These are phyloP conservation scores for Atrichornis clamosus DNA, from an alignment of 2,113 vertebrate species.

Conservation along the genomic window DNA sequence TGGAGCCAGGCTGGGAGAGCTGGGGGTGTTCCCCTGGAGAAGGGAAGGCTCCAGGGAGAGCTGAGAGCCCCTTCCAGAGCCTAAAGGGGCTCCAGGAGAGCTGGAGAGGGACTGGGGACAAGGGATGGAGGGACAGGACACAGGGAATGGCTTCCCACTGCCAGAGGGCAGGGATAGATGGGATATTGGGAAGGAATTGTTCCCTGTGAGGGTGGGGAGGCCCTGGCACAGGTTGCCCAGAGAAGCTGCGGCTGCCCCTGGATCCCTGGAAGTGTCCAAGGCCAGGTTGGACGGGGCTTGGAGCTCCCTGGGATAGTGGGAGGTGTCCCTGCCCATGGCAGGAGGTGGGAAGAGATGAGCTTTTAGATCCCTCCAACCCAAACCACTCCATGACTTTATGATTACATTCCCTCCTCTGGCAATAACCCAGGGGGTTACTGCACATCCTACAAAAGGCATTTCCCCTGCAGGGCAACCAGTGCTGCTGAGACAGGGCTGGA, in stretches of 20 bases:
- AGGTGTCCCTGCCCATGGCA: background rate
- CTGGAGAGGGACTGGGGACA: too few relatives aligned
- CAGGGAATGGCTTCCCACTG: background rate
- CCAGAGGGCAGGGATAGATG: background rate
- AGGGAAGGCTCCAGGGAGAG: too few relatives aligned
- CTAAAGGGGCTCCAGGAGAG: too few relatives aligned
- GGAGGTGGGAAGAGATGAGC: accelerated
- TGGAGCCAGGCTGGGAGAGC: too few relatives aligned
- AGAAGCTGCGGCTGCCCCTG: background rate
- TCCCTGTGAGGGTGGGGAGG: accelerated
- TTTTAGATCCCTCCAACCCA: background rate
- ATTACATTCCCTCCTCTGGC: background rate
- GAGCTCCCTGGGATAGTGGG: background rate
- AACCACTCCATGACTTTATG: background rate
- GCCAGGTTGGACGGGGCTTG: background rate
- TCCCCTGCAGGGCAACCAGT: background rate
- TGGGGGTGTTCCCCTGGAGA: too few relatives aligned
- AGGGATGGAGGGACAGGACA: too few relatives aligned
- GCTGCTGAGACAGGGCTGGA: background rate
- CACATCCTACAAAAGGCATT: background rate
- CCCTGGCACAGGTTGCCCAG: background rate
- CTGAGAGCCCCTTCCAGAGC: too few relatives aligned
- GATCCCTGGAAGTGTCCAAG: background rate
- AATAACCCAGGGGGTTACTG: background rate
- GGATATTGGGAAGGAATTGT: background rate